phyloP scores from a whole-genome alignment of 2,113 vertebrate species.

The Hystrix cristata region DNA sequence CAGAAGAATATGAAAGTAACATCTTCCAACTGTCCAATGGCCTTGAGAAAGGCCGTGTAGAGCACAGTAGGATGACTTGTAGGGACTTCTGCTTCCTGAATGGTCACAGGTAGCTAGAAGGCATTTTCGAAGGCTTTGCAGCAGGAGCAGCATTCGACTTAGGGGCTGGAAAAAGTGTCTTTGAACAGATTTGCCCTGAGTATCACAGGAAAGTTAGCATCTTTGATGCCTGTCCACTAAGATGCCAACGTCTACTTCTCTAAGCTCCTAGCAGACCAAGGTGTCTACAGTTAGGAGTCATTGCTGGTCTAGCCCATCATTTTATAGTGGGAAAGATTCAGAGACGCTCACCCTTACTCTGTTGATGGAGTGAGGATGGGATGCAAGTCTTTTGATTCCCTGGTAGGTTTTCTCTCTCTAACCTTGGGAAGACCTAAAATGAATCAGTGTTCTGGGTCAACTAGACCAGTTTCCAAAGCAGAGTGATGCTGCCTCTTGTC shows the following conservation, averaged over 20 bases:
- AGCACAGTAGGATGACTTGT: neutral
- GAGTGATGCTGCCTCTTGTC: too few species aligned
- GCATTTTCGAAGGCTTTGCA: neutral
- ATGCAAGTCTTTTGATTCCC: neutral
- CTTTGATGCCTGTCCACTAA: neutral
- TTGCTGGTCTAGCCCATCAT: neutral
- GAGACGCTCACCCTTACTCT: neutral
- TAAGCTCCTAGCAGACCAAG: neutral
- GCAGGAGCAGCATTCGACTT: neutral
- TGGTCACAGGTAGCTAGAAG: neutral
- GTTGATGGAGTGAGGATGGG: neutral
- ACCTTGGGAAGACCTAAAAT: neutral
- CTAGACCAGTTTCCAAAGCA: neutral
- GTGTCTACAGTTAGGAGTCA: neutral
- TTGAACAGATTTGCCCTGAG: neutral
- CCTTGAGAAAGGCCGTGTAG: neutral
- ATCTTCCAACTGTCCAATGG: neutral
- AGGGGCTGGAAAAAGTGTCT: neutral
- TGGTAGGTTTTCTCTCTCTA: neutral
- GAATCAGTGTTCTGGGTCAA: neutral
- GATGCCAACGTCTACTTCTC: neutral
- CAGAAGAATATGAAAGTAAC: neutral
- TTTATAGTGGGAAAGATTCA: neutral
- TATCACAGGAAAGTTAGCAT: neutral
- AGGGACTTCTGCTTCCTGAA: neutral